Conservation (phyloP, 2,113 vertebrate species). For the Kryptolebias marmoratus region DNA sequence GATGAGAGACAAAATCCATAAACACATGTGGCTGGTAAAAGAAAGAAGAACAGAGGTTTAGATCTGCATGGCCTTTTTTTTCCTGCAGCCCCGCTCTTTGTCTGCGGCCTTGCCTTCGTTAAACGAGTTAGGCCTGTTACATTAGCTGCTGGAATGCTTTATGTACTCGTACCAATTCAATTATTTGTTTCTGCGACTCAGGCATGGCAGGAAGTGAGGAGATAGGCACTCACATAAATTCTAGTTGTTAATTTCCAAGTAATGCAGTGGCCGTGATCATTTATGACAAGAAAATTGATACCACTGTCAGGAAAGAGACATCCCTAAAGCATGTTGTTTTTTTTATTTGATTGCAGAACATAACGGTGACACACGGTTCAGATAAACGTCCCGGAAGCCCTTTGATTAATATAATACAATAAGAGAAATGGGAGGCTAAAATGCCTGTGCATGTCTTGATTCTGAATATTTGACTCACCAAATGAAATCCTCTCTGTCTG, state of each 20-base stretch:
- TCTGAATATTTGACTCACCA: conserved; percentile 91
- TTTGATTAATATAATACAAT: conserved; percentile 92
- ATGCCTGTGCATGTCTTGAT: conserved; percentile 87
- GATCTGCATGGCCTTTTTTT: conserved; percentile 56
- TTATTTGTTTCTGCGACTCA: conserved; percentile 85
- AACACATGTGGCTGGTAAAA: conserved; percentile 29
- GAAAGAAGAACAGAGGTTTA: conserved; percentile 27
- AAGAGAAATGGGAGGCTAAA: conserved; percentile 88
- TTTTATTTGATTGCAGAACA: conserved; percentile 74
- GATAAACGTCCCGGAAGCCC: conserved; percentile 86
- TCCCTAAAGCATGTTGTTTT: conserved; percentile 76
- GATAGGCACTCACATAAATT: conserved; percentile 85
- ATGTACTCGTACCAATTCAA: conserved; percentile 88
- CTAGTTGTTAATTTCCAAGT: conserved; percentile 89
- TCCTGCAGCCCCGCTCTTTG: conserved; percentile 71
- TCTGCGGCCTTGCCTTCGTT: conserved; percentile 75
- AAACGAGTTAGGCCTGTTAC: conserved; percentile 84
- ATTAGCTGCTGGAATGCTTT: conserved; percentile 86
- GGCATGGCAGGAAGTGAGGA: conserved; percentile 67
- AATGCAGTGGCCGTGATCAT: conserved; percentile 87
- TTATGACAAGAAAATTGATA: conserved; percentile 87
- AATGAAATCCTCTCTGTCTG: conserved; percentile 75
- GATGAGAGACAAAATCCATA: conserved; percentile 49
- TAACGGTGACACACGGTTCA: conserved; percentile 83
- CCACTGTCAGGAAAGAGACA: conserved; percentile 83